These are phyloP conservation scores for Andrena trimmerana DNA, from an alignment of 2,888 invertebrate species.

Conservation along the genomic window DNA sequence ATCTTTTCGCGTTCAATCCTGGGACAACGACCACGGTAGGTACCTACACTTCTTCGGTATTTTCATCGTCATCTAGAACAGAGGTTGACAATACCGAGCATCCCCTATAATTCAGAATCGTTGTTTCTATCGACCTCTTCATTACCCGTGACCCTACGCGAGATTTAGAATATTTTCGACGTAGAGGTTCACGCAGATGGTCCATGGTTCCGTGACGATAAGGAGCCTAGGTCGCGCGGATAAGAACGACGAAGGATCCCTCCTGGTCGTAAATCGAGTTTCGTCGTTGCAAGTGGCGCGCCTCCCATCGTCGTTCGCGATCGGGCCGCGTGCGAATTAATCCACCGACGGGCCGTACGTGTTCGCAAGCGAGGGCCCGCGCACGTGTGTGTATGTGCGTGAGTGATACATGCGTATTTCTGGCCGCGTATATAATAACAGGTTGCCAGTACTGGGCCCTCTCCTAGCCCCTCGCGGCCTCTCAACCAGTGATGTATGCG, in stretches of 20 bases:
- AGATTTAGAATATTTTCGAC: too few species aligned
- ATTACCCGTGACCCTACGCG: neutral
- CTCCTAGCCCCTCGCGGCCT: constrained; percentile 73
- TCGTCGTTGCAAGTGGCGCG: constrained; percentile 63
- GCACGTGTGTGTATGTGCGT: constrained; percentile 75
- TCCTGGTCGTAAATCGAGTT: constrained; percentile 69
- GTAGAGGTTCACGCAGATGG: neutral
- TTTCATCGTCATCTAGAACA: constrained; percentile 25
- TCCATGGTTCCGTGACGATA: constrained; percentile 37
- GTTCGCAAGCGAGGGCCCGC: constrained; percentile 44
- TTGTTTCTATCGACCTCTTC: neutral
- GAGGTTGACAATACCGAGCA: constrained; percentile 10
- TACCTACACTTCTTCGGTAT: constrained; percentile 19
- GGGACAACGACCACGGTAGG: constrained; percentile 22
- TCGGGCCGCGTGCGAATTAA: constrained; percentile 80
- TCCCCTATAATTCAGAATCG: constrained; percentile 26
- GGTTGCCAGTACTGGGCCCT: constrained; percentile 79
- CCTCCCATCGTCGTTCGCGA: constrained; percentile 72
- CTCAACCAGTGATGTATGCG: constrained; percentile 82
- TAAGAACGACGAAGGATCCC: constrained; percentile 31
- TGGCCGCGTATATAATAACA: constrained; percentile 82
- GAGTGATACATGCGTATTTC: constrained; percentile 81
- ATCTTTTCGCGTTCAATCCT: constrained; percentile 36
- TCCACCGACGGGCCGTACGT: constrained; percentile 75
- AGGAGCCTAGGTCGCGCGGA: constrained; percentile 38